A percentile compares a stretch with the other conserved stretches of the same genome.
Evolutionary conservation across 2,888 invertebrate genomes (phyloP).

Genomic region (Noctua pronuba): DNA sequence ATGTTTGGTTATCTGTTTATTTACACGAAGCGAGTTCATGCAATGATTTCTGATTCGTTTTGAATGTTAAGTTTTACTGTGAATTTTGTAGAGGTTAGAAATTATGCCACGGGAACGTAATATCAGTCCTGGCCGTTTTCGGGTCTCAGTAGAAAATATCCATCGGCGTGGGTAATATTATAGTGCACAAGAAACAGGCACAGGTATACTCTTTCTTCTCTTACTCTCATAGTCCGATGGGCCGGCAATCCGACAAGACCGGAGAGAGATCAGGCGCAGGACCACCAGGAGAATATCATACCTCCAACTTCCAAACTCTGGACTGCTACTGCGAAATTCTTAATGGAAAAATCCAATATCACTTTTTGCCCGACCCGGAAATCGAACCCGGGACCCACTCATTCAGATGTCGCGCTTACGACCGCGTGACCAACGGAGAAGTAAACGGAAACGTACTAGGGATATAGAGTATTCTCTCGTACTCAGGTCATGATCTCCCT

Average conservation of each 20-base stretch:
- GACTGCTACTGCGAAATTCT: too few species aligned
- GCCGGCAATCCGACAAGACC: background rate
- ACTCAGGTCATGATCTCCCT: background rate
- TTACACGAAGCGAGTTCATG: slow-evolving; percentile 25
- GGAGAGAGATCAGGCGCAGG: too few species aligned
- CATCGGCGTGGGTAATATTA: too few species aligned
- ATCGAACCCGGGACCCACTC: too few species aligned
- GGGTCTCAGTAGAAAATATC: background rate
- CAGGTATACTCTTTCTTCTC: background rate
- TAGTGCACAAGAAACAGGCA: background rate
- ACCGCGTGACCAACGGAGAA: too few species aligned
- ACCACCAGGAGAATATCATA: too few species aligned
- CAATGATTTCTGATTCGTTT: slow-evolving; percentile 6
- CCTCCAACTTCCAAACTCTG: too few species aligned
- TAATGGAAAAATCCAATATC: too few species aligned
- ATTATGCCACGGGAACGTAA: background rate
- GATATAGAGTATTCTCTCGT: background rate
- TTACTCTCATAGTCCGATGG: background rate
- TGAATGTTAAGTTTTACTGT: background rate
- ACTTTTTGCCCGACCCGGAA: too few species aligned
- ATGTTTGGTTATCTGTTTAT: slow-evolving; percentile 30
- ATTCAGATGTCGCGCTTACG: too few species aligned
- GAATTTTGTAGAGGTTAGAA: background rate
- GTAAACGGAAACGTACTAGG: background rate
- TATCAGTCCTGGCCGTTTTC: background rate